These are phyloP conservation scores for Dryocosmus kuriphilus DNA, from an alignment of 2,888 invertebrate species.

Conservation along the genomic window DNA sequence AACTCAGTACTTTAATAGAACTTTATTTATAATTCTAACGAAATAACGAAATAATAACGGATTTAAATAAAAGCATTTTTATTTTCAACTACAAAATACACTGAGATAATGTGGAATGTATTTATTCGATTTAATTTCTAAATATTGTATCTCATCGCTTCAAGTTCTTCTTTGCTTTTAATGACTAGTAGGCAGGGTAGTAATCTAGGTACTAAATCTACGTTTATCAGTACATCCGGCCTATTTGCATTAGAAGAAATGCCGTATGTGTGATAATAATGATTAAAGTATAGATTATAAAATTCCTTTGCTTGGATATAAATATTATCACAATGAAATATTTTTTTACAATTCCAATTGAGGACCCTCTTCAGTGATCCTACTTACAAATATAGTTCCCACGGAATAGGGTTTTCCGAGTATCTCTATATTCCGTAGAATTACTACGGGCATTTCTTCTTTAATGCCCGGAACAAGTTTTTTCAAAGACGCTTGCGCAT, in stretches of 20 bases:
- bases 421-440: constrained; percentile 46
- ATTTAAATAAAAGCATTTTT: no score
- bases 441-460: constrained; percentile 31
- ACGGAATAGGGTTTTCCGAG: constrained; percentile 44
- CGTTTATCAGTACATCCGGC: constrained; percentile 33
- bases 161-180: constrained; percentile 10
- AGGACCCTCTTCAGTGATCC: constrained; percentile 45
- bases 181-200: constrained; percentile 24
- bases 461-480: constrained; percentile 16
- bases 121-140: not conserved
- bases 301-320: constrained; percentile 41
- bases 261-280: constrained; percentile 42
- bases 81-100: not conserved
- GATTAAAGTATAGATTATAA: constrained; percentile 39
- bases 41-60: no score
- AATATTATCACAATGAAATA: constrained; percentile 45
- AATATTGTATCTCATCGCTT: not conserved
- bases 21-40: no score
- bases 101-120: not conserved
- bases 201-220: constrained; percentile 38
- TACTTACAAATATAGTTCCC: constrained; percentile 45
- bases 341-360: constrained; percentile 47
- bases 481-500: constrained; percentile 34
- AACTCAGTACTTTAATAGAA: no score
- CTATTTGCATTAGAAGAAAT: constrained; percentile 1